Percentiles rank a stretch among this genome's conserved stretches.
phyloP scores from a whole-genome alignment of 2,888 invertebrate species.

The Alloplasta piceator region DNA sequence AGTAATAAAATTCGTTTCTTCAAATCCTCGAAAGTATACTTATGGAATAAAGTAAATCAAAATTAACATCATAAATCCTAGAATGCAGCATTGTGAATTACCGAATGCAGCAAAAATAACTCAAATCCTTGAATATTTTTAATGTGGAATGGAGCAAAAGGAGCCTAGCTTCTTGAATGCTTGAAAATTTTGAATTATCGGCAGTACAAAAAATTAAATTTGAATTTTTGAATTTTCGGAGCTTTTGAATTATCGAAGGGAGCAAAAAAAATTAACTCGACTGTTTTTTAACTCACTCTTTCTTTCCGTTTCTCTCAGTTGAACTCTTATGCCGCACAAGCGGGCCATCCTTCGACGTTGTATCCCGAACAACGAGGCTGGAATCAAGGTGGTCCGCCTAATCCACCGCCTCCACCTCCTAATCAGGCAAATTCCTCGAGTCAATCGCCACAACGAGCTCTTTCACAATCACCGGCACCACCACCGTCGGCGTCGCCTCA shows the following conservation, averaged over 20 bases:
- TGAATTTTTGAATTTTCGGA: no score
- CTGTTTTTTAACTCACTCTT: constrained; percentile 3
- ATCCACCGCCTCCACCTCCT: constrained; percentile 79
- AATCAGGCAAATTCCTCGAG: constrained; percentile 80
- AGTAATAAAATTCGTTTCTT: no score
- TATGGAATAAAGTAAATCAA: no score
- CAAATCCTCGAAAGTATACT: no score
- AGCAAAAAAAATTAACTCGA: background rate
- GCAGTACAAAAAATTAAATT: no score
- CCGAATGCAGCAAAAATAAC: no score
- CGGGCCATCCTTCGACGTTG: constrained; percentile 79
- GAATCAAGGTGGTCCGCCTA: constrained; percentile 80
- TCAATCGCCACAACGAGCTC: constrained; percentile 81
- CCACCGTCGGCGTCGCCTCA: constrained; percentile 82
- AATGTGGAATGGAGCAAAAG: no score
- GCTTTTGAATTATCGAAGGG: background rate
- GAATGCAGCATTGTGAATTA: no score
- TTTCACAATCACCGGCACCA: constrained; percentile 82
- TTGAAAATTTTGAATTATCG: no score
- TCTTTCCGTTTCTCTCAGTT: constrained; percentile 71
- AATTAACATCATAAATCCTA: no score
- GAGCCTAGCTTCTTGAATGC: no score
- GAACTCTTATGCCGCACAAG: constrained; percentile 80
- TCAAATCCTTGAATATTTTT: no score
- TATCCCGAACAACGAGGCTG: constrained; percentile 82